Evolutionary conservation across 2,888 invertebrate genomes (phyloP).

Genomic region (Spilosoma lubricipeda): DNA sequence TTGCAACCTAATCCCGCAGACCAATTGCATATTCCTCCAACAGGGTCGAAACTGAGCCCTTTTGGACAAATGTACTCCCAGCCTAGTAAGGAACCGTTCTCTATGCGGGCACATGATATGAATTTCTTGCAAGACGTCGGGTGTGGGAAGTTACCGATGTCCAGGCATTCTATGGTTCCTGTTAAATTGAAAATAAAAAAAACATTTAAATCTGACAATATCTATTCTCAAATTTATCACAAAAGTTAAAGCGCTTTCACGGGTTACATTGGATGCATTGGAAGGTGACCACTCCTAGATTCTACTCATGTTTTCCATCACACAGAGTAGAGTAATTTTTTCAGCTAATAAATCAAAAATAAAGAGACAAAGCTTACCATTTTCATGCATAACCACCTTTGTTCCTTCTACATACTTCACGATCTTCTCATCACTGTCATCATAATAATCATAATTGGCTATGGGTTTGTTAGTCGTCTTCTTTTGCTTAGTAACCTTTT

Average conservation of each 20-base stretch:
- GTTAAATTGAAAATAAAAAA: background rate
- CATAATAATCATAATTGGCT: slow-evolving; percentile 89
- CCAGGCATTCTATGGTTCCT: slow-evolving; percentile 93
- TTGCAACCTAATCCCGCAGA: slow-evolving; percentile 92
- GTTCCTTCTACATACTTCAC: slow-evolving; percentile 80
- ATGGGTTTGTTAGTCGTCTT: slow-evolving; percentile 69
- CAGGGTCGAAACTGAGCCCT: slow-evolving; percentile 94
- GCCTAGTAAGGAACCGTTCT: slow-evolving; percentile 91
- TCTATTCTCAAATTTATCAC: no score
- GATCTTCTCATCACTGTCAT: slow-evolving; percentile 87
- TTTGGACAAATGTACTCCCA: slow-evolving; percentile 96
- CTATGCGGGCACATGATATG: slow-evolving; percentile 94
- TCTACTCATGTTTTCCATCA: no score
- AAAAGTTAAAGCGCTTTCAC: no score
- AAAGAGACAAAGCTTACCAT: slow-evolving; percentile 68
- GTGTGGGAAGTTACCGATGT: slow-evolving; percentile 96
- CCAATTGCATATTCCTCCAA: slow-evolving; percentile 97
- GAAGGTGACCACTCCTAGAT: no score
- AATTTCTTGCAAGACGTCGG: slow-evolving; percentile 96
- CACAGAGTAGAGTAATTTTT: no score
- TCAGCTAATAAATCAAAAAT: background rate
- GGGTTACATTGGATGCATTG: no score
- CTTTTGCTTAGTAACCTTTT: slow-evolving; percentile 62
- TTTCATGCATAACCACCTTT: slow-evolving; percentile 85
- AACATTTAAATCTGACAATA: background rate